Conservation (phyloP, 2,888 invertebrate species). For the Entomobrya multifasciata region DNA sequence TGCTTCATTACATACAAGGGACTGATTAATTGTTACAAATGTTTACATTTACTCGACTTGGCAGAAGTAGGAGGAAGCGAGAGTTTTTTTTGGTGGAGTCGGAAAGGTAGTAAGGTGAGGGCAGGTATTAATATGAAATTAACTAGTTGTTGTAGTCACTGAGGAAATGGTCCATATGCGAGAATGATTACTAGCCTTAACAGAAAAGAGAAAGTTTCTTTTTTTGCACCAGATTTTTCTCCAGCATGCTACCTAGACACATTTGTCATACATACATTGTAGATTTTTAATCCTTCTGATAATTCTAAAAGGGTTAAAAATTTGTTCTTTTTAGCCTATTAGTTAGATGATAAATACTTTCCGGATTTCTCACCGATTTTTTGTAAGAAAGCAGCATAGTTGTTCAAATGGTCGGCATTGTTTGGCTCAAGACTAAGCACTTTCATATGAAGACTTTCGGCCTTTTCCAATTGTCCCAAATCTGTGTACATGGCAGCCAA, state of each 20-base stretch:
- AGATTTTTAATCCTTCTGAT: too few relatives aligned
- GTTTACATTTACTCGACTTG: constrained; percentile 56
- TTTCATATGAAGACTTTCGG: constrained; percentile 77
- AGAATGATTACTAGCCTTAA: not conserved
- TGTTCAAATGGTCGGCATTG: constrained; percentile 87
- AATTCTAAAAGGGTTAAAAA: too few relatives aligned
- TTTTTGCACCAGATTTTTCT: too few relatives aligned
- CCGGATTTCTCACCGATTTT: constrained; percentile 81
- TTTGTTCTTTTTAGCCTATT: not conserved
- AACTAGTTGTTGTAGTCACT: constrained; percentile 16
- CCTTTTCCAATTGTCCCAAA: constrained; percentile 76
- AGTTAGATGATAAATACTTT: constrained; percentile 1
- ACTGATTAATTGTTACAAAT: constrained; percentile 69
- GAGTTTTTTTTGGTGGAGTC: not conserved
- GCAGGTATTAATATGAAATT: constrained; percentile 59
- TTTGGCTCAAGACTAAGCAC: constrained; percentile 84
- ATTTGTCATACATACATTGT: too few relatives aligned
- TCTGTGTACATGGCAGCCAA: constrained; percentile 79
- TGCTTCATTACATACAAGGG: constrained; percentile 50
- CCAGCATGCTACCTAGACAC: too few relatives aligned
- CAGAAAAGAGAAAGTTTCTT: too few relatives aligned
- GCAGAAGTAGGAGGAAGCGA: constrained; percentile 31
- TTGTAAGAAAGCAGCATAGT: constrained; percentile 88
- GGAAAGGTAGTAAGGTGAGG: constrained; percentile 30
- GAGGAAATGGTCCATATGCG: constrained; percentile 19